Percentiles rank a stretch among this genome's conserved stretches.
phyloP scores from a whole-genome alignment of 2,797 vertebrate genomes.

The Morelia viridis region DNA sequence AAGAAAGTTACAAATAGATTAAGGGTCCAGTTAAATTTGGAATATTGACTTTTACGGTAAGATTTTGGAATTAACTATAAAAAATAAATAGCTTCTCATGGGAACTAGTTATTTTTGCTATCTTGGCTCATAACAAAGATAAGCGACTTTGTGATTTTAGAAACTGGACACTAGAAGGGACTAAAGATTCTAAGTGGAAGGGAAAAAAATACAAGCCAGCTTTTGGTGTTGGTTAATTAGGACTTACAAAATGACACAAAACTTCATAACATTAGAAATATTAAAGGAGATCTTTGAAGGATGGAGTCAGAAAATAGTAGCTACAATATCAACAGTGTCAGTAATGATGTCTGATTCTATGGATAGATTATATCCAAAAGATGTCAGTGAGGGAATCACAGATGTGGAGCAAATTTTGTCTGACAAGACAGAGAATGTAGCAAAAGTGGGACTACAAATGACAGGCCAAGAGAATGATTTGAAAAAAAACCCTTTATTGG shows the following conservation, averaged over 20 bases:
- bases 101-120: too few relatives aligned
- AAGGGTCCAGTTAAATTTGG: too few relatives aligned
- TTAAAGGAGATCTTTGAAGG: neutral
- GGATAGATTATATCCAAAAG: neutral
- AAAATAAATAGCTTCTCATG: too few relatives aligned
- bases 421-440: neutral
- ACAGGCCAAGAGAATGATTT: neutral
- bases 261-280: neutral
- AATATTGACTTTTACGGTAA: too few relatives aligned
- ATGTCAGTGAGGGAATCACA: neutral
- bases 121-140: neutral
- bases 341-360: neutral
- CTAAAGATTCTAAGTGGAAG: neutral
- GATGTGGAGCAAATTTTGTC: neutral
- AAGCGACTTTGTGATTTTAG: neutral
- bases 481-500: fast-evolving
- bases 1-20: too few relatives aligned
- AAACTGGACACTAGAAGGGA: neutral
- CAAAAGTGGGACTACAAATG: neutral
- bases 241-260: neutral
- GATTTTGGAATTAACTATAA: too few relatives aligned
- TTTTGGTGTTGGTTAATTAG: neutral
- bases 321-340: neutral
- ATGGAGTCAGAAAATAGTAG: neutral
- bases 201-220: neutral